Percentiles rank a stretch among this genome's conserved stretches.
Conservation (phyloP, 2,888 invertebrate species). For the Pterobdella sp. region DNA sequence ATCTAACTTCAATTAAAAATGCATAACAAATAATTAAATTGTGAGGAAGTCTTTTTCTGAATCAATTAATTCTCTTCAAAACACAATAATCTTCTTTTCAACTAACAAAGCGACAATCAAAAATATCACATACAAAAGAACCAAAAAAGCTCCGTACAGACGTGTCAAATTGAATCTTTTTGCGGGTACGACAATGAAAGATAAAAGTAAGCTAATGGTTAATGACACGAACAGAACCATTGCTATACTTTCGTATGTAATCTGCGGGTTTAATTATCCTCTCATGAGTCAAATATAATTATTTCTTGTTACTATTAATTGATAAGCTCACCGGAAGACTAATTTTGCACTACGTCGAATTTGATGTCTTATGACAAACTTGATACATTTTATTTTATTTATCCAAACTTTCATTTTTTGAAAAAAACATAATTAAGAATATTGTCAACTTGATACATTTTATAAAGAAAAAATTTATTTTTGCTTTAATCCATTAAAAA, state of each 20-base stretch:
- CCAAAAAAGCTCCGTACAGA: conserved; percentile 54
- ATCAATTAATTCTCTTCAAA: too few species aligned
- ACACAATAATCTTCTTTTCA: conserved; percentile 48
- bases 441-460: too few species aligned
- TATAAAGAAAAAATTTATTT: too few species aligned
- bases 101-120: conserved; percentile 54
- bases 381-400: too few species aligned
- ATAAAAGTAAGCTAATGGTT: conserved; percentile 28
- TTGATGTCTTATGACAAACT: too few species aligned
- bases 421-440: too few species aligned
- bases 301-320: background rate
- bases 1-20: too few species aligned
- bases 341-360: background rate
- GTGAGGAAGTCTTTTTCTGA: too few species aligned
- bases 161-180: conserved; percentile 53
- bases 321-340: background rate
- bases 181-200: conserved; percentile 53
- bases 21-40: too few species aligned
- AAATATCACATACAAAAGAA: conserved; percentile 54
- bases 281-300: too few species aligned
- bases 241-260: conserved; percentile 30
- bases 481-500: too few species aligned
- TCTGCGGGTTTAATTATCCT: conserved; percentile 24
- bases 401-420: too few species aligned
- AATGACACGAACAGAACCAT: conserved; percentile 32